Base-by-base conservation (phyloP, 2,113 vertebrate species). In the Promerops cafer region DNA sequence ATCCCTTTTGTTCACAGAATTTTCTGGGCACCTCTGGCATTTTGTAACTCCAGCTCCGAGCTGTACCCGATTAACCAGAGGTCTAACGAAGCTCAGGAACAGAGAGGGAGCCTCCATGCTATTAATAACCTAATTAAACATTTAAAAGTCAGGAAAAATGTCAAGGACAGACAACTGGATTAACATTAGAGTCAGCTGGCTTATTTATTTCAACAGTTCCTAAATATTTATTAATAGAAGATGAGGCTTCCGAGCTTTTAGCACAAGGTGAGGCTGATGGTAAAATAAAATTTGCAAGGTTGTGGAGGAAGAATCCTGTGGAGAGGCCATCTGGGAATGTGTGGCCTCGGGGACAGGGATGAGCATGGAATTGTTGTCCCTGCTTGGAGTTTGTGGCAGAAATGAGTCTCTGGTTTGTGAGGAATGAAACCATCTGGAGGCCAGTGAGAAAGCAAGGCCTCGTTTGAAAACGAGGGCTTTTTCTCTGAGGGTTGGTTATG, bases 81-180 rank as follows among this genome's bases (percentile, higher is more conserved):
- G 68, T 70, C 88, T 93, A 61, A 93, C 47, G 10, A 96, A 94
- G 92, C 92, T 44, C 85, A 78, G 90, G 69, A 54, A 47, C 64
- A 70, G 42, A 85, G 57, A 80, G 70, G 85, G 79, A 94, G 75
- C 74, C 70, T 89, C 92, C 80, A 40, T 47, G 71, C 95, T 96
- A 84, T 96, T 97, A 96, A 97, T 95, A 97, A 52, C 92, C 81
- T 93, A 65, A 93, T 94, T 89, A 97, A 97, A 95, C 69, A 89
- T 97, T 83, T 96, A 93, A 69, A 95, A 96, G 78, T 91, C 91
- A 89, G 76, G 80, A 61, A 97, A 96, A 98, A 97, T 97, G 94
- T 92, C 96, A 90, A 90, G 94, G 89, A 28, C 94, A 83, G 63
- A 37, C 89, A 81, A 87, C 54, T 89, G 92, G 85, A 81, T 83